Base-by-base conservation (phyloP, 2,113 vertebrate species). In the Gulo gulo region DNA sequence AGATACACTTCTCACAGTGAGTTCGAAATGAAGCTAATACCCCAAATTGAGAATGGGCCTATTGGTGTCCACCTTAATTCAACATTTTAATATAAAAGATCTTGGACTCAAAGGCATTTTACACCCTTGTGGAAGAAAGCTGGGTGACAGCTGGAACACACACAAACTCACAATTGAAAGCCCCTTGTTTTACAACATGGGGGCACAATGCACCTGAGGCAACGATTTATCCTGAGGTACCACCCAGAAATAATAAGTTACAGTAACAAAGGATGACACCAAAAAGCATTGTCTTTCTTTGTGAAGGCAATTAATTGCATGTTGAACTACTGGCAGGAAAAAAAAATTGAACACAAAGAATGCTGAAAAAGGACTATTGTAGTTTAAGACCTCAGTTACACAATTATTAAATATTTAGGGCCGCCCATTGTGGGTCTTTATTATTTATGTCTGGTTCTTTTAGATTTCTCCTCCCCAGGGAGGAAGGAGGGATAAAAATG, bases 91-190 rank as follows among this genome's bases (percentile, higher is more conserved):
- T 94, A 96, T 88, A 87, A 97, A 97, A 36, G 93, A 88, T 73
- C 63, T 16, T 21, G 69, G 1, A 31, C 92, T 97, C 90, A 73
- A 95, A 95, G 94, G 16, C 6, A 2, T 89, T 96, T 97, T 89
- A n/a, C 24, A 73, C 29, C 59, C 76, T 26, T 67, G 93, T 90
- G 50, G 7, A 36, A 95, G 65, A 95, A 67, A 63, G 90, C 80
- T 67, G 42, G 82, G 71, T 98, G 96, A 97, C 96, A 97, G 92
- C 47, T 96, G 89, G 98, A 97, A 98, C 93, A 97, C 95, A 98
- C 95, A 95, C 93, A 91, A 81, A 92, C 73, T 96, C 76, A 71
- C 90, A 45, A 89, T 16, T 89, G 97, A 97, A 98, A 93, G 95
- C 69, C 93, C 71, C 84, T 89, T 91, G 93, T 96, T 97, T 97